These are phyloP conservation scores for Exocentrus adspersus DNA, from an alignment of 2,888 invertebrate species.

Conservation along the genomic window DNA sequence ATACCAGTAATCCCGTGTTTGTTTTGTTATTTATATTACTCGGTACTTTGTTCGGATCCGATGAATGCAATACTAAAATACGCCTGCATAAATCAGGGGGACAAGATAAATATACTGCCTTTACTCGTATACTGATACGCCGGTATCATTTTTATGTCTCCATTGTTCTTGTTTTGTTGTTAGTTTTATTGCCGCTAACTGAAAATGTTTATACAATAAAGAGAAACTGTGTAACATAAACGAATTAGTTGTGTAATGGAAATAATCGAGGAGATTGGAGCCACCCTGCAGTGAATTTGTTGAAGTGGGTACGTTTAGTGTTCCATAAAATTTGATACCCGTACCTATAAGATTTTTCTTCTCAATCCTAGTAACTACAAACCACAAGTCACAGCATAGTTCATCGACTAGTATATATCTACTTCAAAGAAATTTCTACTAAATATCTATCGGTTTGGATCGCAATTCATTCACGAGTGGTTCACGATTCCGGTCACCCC, in stretches of 20 bases:
- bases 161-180: slow-evolving; percentile 23
- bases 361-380: too few species aligned
- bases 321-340: too few species aligned
- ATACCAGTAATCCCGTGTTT: slow-evolving; percentile 27
- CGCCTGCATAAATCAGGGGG: slow-evolving; percentile 25
- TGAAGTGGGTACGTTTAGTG: background rate
- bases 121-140: slow-evolving; percentile 19
- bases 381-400: too few species aligned
- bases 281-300: background rate
- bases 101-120: slow-evolving; percentile 27
- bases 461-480: slow-evolving; percentile 1
- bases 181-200: slow-evolving; percentile 7
- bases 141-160: slow-evolving; percentile 17
- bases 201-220: slow-evolving; percentile 1
- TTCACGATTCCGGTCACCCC: slow-evolving; percentile 25
- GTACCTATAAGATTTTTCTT: too few species aligned
- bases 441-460: background rate
- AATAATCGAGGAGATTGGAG: background rate
- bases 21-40: slow-evolving; percentile 27
- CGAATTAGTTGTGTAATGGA: background rate
- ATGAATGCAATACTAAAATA: slow-evolving; percentile 29
- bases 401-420: too few species aligned
- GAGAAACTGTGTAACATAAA: background rate
- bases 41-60: slow-evolving; percentile 24
- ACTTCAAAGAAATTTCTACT: slow-evolving; percentile 3